A percentile compares a stretch with the other conserved stretches of the same genome.
phyloP scores from a whole-genome alignment of 2,888 invertebrate genomes.

The Trachelus tabidus region DNA sequence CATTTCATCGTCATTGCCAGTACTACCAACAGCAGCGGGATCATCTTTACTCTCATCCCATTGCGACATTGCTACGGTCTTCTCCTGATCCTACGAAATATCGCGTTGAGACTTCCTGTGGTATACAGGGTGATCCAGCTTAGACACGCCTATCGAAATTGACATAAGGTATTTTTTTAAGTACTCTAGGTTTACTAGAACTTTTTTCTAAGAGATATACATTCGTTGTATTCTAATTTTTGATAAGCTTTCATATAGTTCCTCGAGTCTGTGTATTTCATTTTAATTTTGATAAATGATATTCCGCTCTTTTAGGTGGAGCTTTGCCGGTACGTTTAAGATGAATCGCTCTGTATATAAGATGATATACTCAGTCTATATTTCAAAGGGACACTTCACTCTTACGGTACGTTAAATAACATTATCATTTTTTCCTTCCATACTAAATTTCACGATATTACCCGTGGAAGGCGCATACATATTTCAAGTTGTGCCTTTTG shows the following conservation, averaged over 20 bases:
- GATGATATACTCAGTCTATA: background rate
- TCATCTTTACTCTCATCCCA: background rate
- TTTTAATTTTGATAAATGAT: background rate
- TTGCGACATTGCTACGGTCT: background rate
- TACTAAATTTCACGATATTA: background rate
- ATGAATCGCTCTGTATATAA: background rate
- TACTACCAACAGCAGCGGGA: background rate
- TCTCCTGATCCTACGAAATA: background rate
- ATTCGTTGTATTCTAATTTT: background rate
- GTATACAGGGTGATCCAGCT: too few relatives aligned
- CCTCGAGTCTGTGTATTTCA: background rate
- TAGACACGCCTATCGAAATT: too few relatives aligned
- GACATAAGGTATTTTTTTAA: too few relatives aligned
- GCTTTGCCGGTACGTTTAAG: background rate
- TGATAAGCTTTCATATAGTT: background rate
- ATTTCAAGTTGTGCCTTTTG: background rate
- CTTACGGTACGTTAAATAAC: background rate
- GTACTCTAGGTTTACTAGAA: background rate
- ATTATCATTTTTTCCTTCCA: background rate
- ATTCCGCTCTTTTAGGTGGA: background rate
- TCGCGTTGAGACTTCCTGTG: background rate
- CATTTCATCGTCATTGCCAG: background rate
- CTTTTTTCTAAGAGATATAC: background rate
- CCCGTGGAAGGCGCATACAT: background rate
- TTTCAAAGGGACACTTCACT: background rate